phyloP scores from a whole-genome alignment of 1,140 invertebrate genomes.

The Bombus waltoni region DNA sequence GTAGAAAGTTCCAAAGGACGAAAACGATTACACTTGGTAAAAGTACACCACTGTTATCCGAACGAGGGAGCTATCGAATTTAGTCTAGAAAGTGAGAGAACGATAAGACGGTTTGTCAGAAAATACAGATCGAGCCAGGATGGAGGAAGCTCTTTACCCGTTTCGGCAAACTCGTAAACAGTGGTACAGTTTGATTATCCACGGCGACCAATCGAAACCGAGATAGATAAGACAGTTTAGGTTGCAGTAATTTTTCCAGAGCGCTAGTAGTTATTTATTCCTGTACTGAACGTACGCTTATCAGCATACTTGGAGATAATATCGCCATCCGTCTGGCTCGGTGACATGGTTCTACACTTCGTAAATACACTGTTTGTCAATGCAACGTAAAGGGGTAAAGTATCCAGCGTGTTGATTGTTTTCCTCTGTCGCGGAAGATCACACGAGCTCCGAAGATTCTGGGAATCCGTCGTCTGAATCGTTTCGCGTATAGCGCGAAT shows the following conservation, averaged over 20 bases:
- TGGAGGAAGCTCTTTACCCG: background rate
- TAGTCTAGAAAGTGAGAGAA: background rate
- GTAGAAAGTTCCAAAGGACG: background rate
- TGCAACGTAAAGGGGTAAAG: background rate
- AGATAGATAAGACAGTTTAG: conserved; percentile 45
- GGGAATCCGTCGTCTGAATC: background rate
- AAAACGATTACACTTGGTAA: background rate
- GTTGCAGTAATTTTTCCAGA: conserved; percentile 43
- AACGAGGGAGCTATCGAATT: background rate
- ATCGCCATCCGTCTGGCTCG: conserved; percentile 51
- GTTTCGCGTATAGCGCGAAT: background rate
- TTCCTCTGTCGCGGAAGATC: background rate
- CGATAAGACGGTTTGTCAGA: background rate
- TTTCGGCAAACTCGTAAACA: background rate
- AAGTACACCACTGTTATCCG: background rate
- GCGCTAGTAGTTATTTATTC: conserved; percentile 59
- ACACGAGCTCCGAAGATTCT: background rate
- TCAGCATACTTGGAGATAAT: conserved; percentile 42
- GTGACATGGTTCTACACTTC: conserved; percentile 41
- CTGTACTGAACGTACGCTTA: conserved; percentile 56
- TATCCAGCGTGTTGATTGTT: background rate
- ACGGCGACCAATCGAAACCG: conserved; percentile 11
- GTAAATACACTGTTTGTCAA: conserved; percentile 27
- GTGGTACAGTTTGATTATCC: background rate
- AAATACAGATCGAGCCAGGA: background rate